Evolutionary conservation across 1,140 invertebrate species (phyloP), one percentile per base, ranked within the genome.

Genomic region (Melanaphis sacchari): DNA sequence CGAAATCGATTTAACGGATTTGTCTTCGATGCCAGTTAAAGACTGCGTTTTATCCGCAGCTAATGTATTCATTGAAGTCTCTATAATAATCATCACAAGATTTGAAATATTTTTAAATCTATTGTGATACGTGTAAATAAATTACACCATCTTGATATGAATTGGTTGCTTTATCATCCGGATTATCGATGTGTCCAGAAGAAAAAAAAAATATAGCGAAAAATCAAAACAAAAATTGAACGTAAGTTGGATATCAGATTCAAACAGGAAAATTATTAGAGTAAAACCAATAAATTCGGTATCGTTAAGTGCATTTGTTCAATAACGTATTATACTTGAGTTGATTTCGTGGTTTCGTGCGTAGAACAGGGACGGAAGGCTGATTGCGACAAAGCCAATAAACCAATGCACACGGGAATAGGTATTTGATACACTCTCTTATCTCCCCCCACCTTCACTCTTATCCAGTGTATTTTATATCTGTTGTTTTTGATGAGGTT

Each of bases 311-410:
- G 85, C 43, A 88, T 88, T 88, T n/a, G 41, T 22, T 21, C 41
- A n/a, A 49, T 49, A 49, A 88, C 41, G 85, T 88, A 88, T 88
- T n/a, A 24, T 49, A 46, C 31, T 46, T n/a, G 85, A 49, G 41
- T 18, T 46, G 41, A 88, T 88, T 43, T n/a, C 43, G 40, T n/a
- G 40, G 41, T 46, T 43, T n/a, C 18, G 85, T 84, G 9, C 82
- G 82, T 84, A 84, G 38, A 26, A 40, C 24, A 15, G 26, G 11
- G 26, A 85, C 43, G 40, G 40, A 84, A 43, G 43, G 85, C 38
- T 88, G 85, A 88, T 88, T 88, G 85, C 85, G 43, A 31, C 15
- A 88, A 88, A 88, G 43, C 41, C 85, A 88, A 88, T 88, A 88
- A 88, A 49, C 85, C 85, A 87, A 87, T 87, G 84, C 84, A 46